A percentile compares a stretch with the other conserved stretches of the same genome.
These are phyloP conservation scores for Zygothrica quintamaculata DNA, from an alignment of 2,888 invertebrate species.

Conservation along the genomic window DNA sequence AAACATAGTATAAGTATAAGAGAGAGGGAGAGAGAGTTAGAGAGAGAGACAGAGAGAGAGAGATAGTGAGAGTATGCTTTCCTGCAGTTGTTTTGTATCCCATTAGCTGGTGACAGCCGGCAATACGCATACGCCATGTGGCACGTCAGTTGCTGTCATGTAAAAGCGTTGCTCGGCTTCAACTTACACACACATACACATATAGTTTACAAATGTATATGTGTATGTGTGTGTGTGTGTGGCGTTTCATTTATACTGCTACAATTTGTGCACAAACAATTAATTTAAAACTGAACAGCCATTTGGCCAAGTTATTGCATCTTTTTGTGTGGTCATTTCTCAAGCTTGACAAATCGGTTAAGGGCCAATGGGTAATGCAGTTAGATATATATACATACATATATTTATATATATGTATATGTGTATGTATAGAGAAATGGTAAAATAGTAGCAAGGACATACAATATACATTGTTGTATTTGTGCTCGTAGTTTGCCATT, in stretches of 20 bases:
- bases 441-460: slow-evolving; percentile 11
- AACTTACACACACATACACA: slow-evolving; percentile 10
- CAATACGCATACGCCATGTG: slow-evolving; percentile 75
- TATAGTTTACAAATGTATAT: neutral
- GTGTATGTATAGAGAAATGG: neutral
- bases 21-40: neutral
- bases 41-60: slow-evolving; percentile 1
- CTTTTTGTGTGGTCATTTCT: slow-evolving; percentile 62
- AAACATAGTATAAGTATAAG: neutral
- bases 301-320: slow-evolving; percentile 56
- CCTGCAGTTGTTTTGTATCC: slow-evolving; percentile 56
- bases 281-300: slow-evolving; percentile 59
- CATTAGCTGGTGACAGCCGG: slow-evolving; percentile 55
- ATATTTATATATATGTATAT: no score
- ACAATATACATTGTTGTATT: slow-evolving; percentile 30
- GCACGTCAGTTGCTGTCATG: slow-evolving; percentile 76
- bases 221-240: neutral
- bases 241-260: slow-evolving; percentile 12
- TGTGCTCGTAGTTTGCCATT: slow-evolving; percentile 15
- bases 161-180: slow-evolving; percentile 54
- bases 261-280: slow-evolving; percentile 61
- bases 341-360: slow-evolving; percentile 69
- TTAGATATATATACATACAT: no score
- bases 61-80: slow-evolving; percentile 17
- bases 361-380: slow-evolving; percentile 17